phyloP scores from a whole-genome alignment of 1,140 invertebrate genomes.

The Idris sp. region DNA sequence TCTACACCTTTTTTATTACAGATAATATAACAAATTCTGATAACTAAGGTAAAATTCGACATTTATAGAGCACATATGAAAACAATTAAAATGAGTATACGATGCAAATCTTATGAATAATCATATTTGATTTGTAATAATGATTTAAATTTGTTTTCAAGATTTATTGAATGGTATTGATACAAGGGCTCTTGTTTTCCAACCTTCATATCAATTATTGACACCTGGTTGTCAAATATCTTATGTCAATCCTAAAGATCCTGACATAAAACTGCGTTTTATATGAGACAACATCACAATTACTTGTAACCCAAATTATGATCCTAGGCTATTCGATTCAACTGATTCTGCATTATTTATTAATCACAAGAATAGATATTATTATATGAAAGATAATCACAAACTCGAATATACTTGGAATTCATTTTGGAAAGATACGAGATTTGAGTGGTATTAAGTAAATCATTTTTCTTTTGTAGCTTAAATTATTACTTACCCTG shows the following conservation, averaged over 20 bases:
- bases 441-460: conserved; percentile 71
- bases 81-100: too few species aligned
- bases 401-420: conserved; percentile 82
- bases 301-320: conserved; percentile 76
- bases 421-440: conserved; percentile 79
- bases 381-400: conserved; percentile 79
- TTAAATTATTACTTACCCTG: too few species aligned
- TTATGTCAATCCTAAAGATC: conserved; percentile 85
- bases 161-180: conserved; percentile 17
- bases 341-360: conserved; percentile 82
- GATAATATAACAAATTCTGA: too few species aligned
- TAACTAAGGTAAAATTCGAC: too few species aligned
- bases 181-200: conserved; percentile 14
- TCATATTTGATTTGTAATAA: too few species aligned
- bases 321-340: conserved; percentile 80
- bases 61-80: too few species aligned
- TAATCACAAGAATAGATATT: conserved; percentile 64
- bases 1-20: too few species aligned
- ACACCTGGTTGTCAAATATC: conserved; percentile 89
- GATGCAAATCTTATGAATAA: too few species aligned
- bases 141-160: too few species aligned
- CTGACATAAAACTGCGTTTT: conserved; percentile 75
- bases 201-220: conserved; percentile 80
- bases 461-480: conserved; percentile 48
- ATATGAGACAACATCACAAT: conserved; percentile 73